Conservation (phyloP, 2,888 invertebrate species). For the Protophormia terraenovae region DNA sequence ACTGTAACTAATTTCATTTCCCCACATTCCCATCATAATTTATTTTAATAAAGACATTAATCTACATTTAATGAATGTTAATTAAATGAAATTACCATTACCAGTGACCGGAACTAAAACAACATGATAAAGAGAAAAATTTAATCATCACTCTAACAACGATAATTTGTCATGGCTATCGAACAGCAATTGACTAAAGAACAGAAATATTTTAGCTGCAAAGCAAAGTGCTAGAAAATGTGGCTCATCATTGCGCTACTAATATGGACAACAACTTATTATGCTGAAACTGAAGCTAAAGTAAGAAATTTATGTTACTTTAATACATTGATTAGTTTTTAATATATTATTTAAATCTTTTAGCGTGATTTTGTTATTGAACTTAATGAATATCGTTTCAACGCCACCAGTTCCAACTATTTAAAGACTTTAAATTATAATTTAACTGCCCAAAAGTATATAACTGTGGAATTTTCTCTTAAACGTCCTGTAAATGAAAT, state of each 20-base stretch:
- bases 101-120: conserved; percentile 6
- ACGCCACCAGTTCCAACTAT: not conserved
- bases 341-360: not conserved
- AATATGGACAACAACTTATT: not conserved
- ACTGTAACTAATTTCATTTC: not conserved
- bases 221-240: not conserved
- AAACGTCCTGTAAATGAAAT: conserved; percentile 31
- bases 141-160: not conserved
- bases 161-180: not conserved
- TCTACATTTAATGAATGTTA: conserved; percentile 24
- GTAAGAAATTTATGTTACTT: too few relatives aligned
- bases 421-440: conserved; percentile 13
- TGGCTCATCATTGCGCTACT: not conserved
- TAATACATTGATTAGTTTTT: too few relatives aligned
- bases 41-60: conserved; percentile 18
- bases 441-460: not conserved
- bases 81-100: conserved; percentile 2
- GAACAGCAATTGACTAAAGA: not conserved
- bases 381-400: not conserved
- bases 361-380: not conserved
- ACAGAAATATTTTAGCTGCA: not conserved
- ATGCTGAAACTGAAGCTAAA: not conserved
- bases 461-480: not conserved
- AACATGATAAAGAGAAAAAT: not conserved
- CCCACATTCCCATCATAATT: not conserved